Evolutionary conservation across 2,888 invertebrate species (phyloP).

Genomic region (Pogonocherus hispidulus): DNA sequence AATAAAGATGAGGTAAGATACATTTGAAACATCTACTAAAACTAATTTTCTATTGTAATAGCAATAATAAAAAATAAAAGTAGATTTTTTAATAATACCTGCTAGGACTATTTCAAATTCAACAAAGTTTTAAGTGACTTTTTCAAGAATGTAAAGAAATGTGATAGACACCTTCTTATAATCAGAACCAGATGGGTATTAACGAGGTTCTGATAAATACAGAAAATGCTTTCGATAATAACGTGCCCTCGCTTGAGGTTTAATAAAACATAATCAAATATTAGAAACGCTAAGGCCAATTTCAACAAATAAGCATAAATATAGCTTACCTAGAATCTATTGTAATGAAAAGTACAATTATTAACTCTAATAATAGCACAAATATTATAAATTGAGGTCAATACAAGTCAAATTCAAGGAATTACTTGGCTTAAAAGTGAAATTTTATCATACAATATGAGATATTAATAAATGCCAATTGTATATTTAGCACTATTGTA

Average conservation of each 20-base stretch:
- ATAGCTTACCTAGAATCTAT: neutral
- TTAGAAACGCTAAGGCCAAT: neutral
- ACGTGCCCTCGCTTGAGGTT: too few relatives aligned
- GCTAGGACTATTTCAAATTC: too few relatives aligned
- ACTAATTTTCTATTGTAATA: too few relatives aligned
- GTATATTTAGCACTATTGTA: conserved; percentile 2
- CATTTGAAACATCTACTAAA: too few relatives aligned
- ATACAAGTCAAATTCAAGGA: neutral
- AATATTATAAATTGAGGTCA: neutral
- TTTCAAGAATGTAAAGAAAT: too few relatives aligned
- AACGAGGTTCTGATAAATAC: neutral
- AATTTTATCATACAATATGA: neutral
- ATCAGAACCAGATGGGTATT: neutral
- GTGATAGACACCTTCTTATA: neutral
- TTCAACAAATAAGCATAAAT: neutral
- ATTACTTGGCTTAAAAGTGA: neutral
- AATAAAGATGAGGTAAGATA: too few relatives aligned
- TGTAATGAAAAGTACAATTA: neutral
- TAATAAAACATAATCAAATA: neutral
- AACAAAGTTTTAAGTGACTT: too few relatives aligned
- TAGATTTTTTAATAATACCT: too few relatives aligned
- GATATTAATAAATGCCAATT: neutral
- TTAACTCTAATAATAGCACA: neutral
- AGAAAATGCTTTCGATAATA: neutral
- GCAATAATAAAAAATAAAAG: too few relatives aligned